Conservation (phyloP, 2,113 vertebrate genomes). For the Cyprinus carpio region DNA sequence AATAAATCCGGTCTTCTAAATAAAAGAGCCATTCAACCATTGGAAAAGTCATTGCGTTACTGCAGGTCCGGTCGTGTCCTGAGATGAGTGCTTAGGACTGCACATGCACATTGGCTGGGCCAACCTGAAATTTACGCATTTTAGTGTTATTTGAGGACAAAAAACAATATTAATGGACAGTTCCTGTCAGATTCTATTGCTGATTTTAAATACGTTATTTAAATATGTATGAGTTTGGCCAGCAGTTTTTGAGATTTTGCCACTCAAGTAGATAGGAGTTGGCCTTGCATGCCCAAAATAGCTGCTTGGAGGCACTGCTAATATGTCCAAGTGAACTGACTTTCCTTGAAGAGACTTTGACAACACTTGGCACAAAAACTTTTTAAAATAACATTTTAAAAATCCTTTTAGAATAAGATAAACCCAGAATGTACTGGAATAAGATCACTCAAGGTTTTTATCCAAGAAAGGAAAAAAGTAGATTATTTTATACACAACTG, state of each 20-base stretch:
- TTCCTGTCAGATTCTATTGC: background rate
- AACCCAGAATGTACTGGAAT: background rate
- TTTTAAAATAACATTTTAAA: background rate
- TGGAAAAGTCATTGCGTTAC: too few relatives aligned
- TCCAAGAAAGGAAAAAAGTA: background rate
- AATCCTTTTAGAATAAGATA: background rate
- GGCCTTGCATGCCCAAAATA: background rate
- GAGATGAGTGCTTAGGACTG: too few relatives aligned
- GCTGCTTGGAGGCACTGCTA: too few relatives aligned
- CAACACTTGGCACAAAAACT: too few relatives aligned
- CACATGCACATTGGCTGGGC: background rate
- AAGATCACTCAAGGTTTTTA: background rate
- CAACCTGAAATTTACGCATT: background rate
- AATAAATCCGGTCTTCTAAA: background rate
- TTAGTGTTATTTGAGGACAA: background rate
- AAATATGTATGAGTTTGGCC: background rate
- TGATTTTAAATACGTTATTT: background rate
- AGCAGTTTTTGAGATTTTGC: background rate
- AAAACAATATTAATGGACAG: background rate
- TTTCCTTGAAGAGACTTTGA: too few relatives aligned
- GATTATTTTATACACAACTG: background rate
- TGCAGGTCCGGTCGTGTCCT: too few relatives aligned
- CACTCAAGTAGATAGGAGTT: background rate
- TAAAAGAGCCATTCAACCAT: background rate
- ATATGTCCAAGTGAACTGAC: too few relatives aligned